Evolutionary conservation across 2,113 vertebrate genomes (phyloP).

Genomic region (Myodes glareolus): DNA sequence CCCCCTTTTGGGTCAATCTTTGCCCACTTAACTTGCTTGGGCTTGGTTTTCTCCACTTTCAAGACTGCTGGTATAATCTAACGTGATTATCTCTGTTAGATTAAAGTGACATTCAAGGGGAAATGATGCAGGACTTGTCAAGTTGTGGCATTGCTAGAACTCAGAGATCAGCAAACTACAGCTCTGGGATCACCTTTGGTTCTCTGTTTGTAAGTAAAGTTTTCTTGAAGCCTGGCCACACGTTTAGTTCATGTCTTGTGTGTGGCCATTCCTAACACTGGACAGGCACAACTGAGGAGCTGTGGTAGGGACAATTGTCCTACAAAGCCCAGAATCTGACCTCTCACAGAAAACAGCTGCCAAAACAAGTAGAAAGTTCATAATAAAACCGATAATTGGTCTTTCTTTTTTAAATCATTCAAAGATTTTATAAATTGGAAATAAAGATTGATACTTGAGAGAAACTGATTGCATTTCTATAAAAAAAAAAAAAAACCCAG

Average conservation of each 20-base stretch:
- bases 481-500: neutral
- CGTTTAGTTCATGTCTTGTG: neutral
- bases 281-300: neutral
- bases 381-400: neutral
- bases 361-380: neutral
- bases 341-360: neutral
- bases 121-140: neutral
- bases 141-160: neutral
- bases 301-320: neutral
- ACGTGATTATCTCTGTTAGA: neutral
- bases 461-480: neutral
- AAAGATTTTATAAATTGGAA: constrained; percentile 18
- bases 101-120: neutral
- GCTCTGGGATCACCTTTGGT: neutral
- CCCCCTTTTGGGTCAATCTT: neutral
- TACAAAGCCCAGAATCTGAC: neutral
- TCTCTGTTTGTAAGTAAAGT: neutral
- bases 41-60: neutral
- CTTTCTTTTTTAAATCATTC: neutral
- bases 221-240: neutral
- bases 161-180: neutral
- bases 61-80: neutral
- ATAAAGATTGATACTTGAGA: neutral
- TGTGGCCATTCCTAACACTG: neutral
- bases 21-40: neutral